Evolutionary conservation across 2,888 invertebrate genomes (phyloP), one percentile per base, ranked within the genome.

Genomic region (Lochmaea crataegi): DNA sequence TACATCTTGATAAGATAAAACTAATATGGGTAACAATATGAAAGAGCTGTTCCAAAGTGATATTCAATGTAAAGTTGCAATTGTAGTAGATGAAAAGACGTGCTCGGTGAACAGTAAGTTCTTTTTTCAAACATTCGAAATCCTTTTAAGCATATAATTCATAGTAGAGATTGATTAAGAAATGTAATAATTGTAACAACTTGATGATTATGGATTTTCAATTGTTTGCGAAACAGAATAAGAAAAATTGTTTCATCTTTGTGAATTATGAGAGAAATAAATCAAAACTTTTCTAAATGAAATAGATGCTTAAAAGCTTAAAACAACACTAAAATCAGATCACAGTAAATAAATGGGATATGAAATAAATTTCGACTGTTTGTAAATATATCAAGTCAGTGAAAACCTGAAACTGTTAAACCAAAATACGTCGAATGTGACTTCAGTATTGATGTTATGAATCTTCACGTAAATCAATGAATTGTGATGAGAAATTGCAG

Each of bases 291-390:
- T 11, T 51, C n/a, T 51, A 51, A n/a, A n/a, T n/a, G n/a, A 51
- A 51, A 14, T 51, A 51, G 16, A 51, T 51, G n/a, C 51, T 51
- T 51, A 51, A n/a, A 51, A 51, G n/a, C 51, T 51, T 51, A 51
- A n/a, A 51, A 51, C n/a, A 51, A 45, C 45, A 45, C 7, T 16
- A 7, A 16, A 16, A 51, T 51, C n/a, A 51, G 5, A 16, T n/a
- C 5, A 45, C 14, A 51, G 51, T 51, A 51, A 51, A 51, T 51
- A 51, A 51, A 51, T 51, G 51, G 45, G 14, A 45, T 45, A 45
- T 45, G 45, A 11, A 45, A 45, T 45, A 0, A 4, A 45, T 10
- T 14, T 12, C 2, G 11, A 42, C 42, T 42, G 26, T 26, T 42
- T 42, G 12, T 42, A 12, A 42, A 42, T 42, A 42, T 2, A 12